A percentile compares a stretch with the other conserved stretches of the same genome.
Conservation (phyloP, 2,888 invertebrate species). For the Micoletzkya japonica region DNA sequence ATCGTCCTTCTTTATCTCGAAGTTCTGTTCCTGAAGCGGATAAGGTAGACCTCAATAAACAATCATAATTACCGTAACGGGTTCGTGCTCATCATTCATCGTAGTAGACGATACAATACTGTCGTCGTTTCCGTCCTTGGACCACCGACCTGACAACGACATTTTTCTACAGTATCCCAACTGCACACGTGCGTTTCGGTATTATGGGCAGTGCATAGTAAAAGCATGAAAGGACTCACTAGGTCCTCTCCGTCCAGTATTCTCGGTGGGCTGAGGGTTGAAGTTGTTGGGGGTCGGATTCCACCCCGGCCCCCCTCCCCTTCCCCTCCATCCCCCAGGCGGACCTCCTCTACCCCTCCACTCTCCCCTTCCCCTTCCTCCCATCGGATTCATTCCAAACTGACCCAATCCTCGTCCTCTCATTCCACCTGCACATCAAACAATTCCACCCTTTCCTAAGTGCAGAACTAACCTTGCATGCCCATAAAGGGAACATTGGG, state of each 20-base stretch:
- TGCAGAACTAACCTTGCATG: too few relatives aligned
- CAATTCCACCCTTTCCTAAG: too few relatives aligned
- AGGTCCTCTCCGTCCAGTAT: too few relatives aligned
- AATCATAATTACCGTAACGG: background rate
- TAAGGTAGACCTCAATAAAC: too few relatives aligned
- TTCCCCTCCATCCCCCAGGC: too few relatives aligned
- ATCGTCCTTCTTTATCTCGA: slow-evolving; percentile 13
- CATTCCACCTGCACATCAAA: slow-evolving; percentile 10
- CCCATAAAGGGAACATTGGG: too few relatives aligned
- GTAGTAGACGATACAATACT: slow-evolving; percentile 37
- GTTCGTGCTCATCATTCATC: slow-evolving; percentile 28
- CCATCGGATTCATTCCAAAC: background rate
- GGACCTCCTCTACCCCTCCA: slow-evolving; percentile 20
- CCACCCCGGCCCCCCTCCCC: too few relatives aligned
- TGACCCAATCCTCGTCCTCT: slow-evolving; percentile 13
- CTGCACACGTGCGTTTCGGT: background rate
- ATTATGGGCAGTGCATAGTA: background rate
- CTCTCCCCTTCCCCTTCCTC: slow-evolving; percentile 24
- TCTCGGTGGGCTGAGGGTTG: too few relatives aligned
- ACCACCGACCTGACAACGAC: slow-evolving; percentile 2
- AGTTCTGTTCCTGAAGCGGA: too few relatives aligned
- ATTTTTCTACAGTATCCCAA: background rate
- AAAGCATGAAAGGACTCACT: background rate
- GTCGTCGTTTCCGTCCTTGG: slow-evolving; percentile 32
- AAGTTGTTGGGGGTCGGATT: too few relatives aligned